A percentile compares a stretch with the other conserved stretches of the same genome.
Evolutionary conservation across 1,140 invertebrate species (phyloP).

Genomic region (Anagrus nilaparvatae): DNA sequence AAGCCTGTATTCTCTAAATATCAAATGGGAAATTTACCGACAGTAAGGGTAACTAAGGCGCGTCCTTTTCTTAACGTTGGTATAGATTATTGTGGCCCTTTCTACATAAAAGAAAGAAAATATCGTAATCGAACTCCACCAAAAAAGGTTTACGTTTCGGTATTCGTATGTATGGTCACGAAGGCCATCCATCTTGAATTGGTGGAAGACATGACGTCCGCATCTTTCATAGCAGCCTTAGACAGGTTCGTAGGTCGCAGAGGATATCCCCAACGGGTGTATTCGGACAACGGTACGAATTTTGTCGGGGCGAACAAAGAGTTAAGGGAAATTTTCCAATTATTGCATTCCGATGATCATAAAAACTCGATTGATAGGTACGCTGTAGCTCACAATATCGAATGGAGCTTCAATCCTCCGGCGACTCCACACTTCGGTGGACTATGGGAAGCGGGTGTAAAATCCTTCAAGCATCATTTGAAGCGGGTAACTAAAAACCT

Average conservation of each 20-base stretch:
- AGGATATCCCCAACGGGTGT: slow-evolving; percentile 6
- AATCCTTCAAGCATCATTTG: slow-evolving; percentile 16
- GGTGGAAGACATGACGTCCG: slow-evolving; percentile 13
- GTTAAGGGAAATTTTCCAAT: not conserved
- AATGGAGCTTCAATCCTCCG: slow-evolving; percentile 11
- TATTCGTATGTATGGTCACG: slow-evolving; percentile 32
- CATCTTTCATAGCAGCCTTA: slow-evolving; percentile 5
- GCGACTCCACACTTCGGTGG: slow-evolving; percentile 7
- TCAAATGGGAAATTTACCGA: slow-evolving; percentile 14
- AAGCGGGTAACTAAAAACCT: slow-evolving; percentile 13
- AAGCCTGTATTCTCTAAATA: not conserved
- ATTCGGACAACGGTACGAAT: slow-evolving; percentile 11
- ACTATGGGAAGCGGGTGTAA: slow-evolving; percentile 7
- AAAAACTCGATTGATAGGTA: not conserved
- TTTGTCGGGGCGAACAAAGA: slow-evolving; percentile 5
- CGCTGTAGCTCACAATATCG: slow-evolving; percentile 9
- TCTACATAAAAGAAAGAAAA: not conserved
- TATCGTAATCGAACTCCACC: slow-evolving; percentile 16
- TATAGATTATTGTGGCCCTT: slow-evolving; percentile 24
- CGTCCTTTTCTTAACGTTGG: slow-evolving; percentile 20
- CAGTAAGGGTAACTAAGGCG: slow-evolving; percentile 5
- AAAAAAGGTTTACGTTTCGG: slow-evolving; percentile 20
- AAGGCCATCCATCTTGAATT: slow-evolving; percentile 38
- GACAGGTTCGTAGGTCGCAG: slow-evolving; percentile 6
- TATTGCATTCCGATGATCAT: not conserved